A percentile compares a stretch with the other conserved stretches of the same genome.
These are phyloP conservation scores for Teleopsis dalmanni DNA, from an alignment of 1,140 invertebrate genomes.

Conservation along the genomic window DNA sequence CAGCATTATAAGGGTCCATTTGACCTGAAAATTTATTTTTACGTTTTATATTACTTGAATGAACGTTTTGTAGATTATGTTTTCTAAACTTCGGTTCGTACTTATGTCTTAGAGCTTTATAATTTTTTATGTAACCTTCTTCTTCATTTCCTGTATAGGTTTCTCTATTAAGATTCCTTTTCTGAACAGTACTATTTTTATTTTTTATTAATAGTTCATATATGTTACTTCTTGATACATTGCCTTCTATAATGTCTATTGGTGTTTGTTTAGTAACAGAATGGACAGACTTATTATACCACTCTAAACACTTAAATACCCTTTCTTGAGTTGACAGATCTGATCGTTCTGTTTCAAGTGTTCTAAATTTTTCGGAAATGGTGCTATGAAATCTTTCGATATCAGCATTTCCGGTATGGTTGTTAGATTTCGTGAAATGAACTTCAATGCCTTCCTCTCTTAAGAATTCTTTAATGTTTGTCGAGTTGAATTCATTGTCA, in stretches of 20 bases:
- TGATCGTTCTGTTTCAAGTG: not conserved
- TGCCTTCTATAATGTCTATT: not conserved
- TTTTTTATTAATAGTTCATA: not conserved
- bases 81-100: not conserved
- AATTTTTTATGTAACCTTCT: constrained; percentile 7
- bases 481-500: not conserved
- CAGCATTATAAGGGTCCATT: not conserved
- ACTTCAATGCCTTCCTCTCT: not conserved
- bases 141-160: not conserved
- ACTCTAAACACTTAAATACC: not conserved
- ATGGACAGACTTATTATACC: not conserved
- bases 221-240: not conserved
- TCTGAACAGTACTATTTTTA: not conserved
- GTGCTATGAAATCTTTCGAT: not conserved
- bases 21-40: not conserved
- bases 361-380: not conserved
- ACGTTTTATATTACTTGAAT: no score
- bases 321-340: not conserved
- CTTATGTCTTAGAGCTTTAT: constrained; percentile 7
- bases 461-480: not conserved
- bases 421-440: not conserved
- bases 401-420: not conserved
- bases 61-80: constrained; percentile 4
- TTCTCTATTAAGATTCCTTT: not conserved
- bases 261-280: not conserved